Percentiles rank a stretch among this genome's conserved stretches.
Conservation (phyloP, 2,797 vertebrate genomes). For the Brachyalestes nurse region DNA sequence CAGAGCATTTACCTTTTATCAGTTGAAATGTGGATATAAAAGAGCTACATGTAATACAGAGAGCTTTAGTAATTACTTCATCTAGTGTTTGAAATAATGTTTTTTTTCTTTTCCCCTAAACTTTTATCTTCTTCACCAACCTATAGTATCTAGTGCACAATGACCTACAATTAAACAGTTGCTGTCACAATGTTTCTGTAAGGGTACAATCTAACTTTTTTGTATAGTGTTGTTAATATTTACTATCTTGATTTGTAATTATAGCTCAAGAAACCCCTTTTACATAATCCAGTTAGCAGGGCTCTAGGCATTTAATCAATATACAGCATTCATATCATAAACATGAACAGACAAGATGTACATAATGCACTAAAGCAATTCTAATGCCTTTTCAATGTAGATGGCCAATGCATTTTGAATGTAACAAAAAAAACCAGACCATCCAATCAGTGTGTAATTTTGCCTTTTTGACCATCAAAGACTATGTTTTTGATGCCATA, state of each 20-base stretch:
- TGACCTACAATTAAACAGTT: constrained; percentile 26
- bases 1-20: constrained; percentile 60
- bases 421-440: constrained; percentile 51
- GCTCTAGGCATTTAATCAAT: constrained; percentile 79
- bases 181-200: constrained; percentile 49
- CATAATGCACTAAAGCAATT: constrained; percentile 82
- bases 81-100: constrained; percentile 61
- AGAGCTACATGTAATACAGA: constrained; percentile 75
- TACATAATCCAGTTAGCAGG: constrained; percentile 53
- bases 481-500: constrained; percentile 75
- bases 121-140: constrained; percentile 37
- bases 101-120: constrained; percentile 43
- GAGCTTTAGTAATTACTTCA: constrained; percentile 78
- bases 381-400: constrained; percentile 77
- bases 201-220: constrained; percentile 40
- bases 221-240: constrained; percentile 39
- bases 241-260: constrained; percentile 23
- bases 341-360: constrained; percentile 81
- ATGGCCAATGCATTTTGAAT: constrained; percentile 71
- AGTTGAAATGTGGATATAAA: constrained; percentile 58
- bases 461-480: constrained; percentile 72
- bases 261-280: constrained; percentile 38
- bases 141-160: constrained; percentile 58
- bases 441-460: constrained; percentile 73
- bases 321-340: constrained; percentile 68